These are phyloP conservation scores for Desoria tigrina DNA, from an alignment of 2,888 invertebrate species.

Conservation along the genomic window DNA sequence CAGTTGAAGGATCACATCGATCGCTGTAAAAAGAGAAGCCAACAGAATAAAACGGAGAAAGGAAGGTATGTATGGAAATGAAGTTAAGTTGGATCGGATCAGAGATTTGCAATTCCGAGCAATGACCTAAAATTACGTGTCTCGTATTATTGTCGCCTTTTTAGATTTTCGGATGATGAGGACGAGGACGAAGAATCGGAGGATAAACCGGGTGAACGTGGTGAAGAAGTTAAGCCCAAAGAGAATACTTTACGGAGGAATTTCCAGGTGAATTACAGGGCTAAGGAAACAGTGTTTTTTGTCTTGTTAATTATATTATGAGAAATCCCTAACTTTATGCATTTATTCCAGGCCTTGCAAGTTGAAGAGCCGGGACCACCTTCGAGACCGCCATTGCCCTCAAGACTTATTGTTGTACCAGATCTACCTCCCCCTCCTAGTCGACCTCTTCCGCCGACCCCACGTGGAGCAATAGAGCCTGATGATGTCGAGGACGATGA, in stretches of 20 bases:
- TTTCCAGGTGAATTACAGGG: constrained; percentile 68
- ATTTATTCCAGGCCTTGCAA: constrained; percentile 44
- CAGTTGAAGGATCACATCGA: constrained; percentile 99
- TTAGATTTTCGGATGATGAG: constrained; percentile 52
- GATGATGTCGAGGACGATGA: constrained; percentile 69
- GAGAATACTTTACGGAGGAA: constrained; percentile 95
- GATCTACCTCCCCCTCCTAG: constrained; percentile 72
- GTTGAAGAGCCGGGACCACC: constrained; percentile 79
- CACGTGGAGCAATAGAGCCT: constrained; percentile 53
- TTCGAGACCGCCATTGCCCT: constrained; percentile 83
- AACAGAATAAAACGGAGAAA: constrained; percentile 62
- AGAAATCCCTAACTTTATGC: neutral
- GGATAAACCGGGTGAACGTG: constrained; percentile 85
- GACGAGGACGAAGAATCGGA: constrained; percentile 82
- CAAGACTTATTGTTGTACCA: constrained; percentile 85
- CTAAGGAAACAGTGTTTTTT: neutral
- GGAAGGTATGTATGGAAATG: constrained; percentile 60
- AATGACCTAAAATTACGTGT: no score
- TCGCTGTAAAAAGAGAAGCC: constrained; percentile 81
- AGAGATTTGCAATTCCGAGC: neutral
- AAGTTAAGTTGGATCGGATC: neutral
- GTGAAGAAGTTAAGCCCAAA: constrained; percentile 85
- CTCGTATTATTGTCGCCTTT: no score
- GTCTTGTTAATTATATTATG: neutral
- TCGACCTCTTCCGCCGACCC: constrained; percentile 65